Base-by-base conservation (phyloP, 1,140 invertebrate species). In the Temnothorax curvispinosus region DNA sequence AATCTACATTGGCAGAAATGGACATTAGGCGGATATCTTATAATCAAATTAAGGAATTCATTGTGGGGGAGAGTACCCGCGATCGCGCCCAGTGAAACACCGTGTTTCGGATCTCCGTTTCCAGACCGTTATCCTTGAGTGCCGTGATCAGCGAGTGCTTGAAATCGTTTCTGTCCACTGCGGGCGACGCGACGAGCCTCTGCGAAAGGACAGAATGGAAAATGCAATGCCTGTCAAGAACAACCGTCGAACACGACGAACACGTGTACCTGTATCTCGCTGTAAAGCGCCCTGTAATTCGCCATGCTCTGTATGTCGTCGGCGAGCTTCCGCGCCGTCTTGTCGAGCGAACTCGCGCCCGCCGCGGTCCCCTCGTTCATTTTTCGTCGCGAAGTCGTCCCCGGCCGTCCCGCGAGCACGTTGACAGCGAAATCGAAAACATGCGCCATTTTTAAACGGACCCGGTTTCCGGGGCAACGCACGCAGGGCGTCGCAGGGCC, bases 101-200 rank as follows among this genome's bases (percentile, higher is more conserved):
- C 38, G 97, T 97, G 90, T 98, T 98, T 88, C 97, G 96, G 58
- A 98, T 96, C 93, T 98, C 97, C 13, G 97, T 97, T 93, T 98
- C 97, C 81, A 98, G 95, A 52, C 97, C 97, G 86, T 97, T 97
- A 78, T 96, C 96, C 94, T 97, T 97, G 93, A 98, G 96, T 21
- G 97, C 96, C 78, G 97, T 96, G 84, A 97, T 95, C 75, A 98
- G 94, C 0, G 97, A 97, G 88, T 96, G 96, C 94, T 97, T 97
- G 91, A 98, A 98, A 93, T 98, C 97, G 65, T 97, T 96, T 87
- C 97, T 96, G 91, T 96, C 97, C 11, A 98, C 97, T 82, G 94
- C 96, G 71, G 97, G 95, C 32, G 97, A 97, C 52, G 97, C 97
- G 56, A 97, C 97, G 72, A 98, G 94, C 96, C 96, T 97, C 97